A percentile compares a stretch with the other conserved stretches of the same genome.
Conservation (phyloP, 1,140 invertebrate genomes). For the Zaprionus gabonicus region DNA sequence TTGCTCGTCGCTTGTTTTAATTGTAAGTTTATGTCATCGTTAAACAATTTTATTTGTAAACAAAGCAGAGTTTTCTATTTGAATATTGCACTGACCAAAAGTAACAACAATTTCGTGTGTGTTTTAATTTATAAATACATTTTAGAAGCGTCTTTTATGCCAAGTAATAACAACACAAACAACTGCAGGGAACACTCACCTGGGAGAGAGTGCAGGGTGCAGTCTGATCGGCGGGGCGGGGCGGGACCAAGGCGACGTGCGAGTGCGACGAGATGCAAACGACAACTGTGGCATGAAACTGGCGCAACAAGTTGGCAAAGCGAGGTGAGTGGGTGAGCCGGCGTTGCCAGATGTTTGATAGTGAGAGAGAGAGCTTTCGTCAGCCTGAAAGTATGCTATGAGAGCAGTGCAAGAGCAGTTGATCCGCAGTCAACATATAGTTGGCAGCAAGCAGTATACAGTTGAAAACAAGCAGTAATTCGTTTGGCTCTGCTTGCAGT, state of each 20-base stretch:
- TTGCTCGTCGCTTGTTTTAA: conserved; percentile 1
- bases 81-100: not conserved
- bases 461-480: too few relatives aligned
- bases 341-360: conserved; percentile 29
- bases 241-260: conserved; percentile 31
- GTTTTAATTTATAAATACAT: conserved; percentile 43
- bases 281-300: conserved; percentile 57
- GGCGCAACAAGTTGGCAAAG: conserved; percentile 69
- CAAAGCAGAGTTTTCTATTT: conserved; percentile 7
- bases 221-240: conserved; percentile 26
- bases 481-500: too few relatives aligned
- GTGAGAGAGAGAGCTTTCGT: conserved; percentile 30
- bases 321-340: not conserved
- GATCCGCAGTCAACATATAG: not conserved
- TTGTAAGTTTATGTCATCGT: conserved; percentile 27
- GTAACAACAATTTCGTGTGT: conserved; percentile 20
- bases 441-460: not conserved
- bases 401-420: not conserved
- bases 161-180: conserved; percentile 32
- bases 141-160: conserved; percentile 48
- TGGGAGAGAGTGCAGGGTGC: conserved; percentile 10
- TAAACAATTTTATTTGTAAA: conserved; percentile 5
- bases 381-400: conserved; percentile 30
- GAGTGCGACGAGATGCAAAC: conserved; percentile 33
- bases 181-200: conserved; percentile 37